phyloP scores from a whole-genome alignment of 2,113 vertebrate species.

The Nycticebus coucang region DNA sequence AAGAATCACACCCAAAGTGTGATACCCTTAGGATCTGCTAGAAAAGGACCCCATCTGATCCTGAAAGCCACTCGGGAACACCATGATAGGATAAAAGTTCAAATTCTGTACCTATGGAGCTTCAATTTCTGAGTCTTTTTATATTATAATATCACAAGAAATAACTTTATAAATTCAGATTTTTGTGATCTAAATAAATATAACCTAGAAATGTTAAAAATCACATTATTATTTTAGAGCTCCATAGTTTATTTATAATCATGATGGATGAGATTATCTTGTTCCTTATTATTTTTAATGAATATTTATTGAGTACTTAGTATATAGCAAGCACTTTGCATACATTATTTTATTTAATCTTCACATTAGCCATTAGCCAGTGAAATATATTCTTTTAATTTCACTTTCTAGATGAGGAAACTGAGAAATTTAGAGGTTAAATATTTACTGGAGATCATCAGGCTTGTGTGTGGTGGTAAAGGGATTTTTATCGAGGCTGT shows the following conservation, averaged over 20 bases:
- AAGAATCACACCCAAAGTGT: background rate
- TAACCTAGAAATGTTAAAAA: background rate
- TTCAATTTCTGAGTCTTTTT: background rate
- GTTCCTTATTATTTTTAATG: conserved; percentile 27
- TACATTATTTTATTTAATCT: background rate
- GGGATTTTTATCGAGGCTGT: background rate
- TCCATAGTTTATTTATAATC: background rate
- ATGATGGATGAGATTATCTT: background rate
- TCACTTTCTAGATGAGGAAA: background rate
- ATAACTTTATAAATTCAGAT: conserved; percentile 6
- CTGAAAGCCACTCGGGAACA: background rate
- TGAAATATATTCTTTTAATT: background rate
- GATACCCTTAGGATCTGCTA: background rate
- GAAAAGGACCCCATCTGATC: background rate
- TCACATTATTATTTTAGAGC: background rate
- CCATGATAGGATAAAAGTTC: background rate
- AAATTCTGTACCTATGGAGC: background rate
- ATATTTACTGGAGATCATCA: background rate
- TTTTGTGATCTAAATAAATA: background rate
- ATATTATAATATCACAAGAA: background rate
- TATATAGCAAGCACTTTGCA: background rate
- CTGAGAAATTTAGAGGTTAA: background rate
- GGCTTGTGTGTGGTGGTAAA: background rate
- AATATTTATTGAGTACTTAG: background rate
- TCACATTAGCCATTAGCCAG: background rate